These are phyloP conservation scores for Drosophila atripex DNA, from an alignment of 2,888 invertebrate genomes.

Conservation along the genomic window DNA sequence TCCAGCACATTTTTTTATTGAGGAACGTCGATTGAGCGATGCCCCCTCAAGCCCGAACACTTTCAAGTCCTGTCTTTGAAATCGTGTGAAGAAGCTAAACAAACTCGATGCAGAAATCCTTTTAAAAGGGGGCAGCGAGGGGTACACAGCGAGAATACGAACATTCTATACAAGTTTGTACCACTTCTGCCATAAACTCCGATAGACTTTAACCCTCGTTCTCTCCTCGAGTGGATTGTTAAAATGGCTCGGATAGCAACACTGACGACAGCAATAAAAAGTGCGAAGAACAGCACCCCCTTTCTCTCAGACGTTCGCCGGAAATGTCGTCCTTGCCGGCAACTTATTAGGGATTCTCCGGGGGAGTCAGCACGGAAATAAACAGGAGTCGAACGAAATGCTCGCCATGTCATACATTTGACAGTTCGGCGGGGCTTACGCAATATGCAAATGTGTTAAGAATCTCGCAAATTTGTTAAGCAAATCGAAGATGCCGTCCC, in stretches of 20 bases:
- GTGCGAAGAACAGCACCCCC: conserved; percentile 44
- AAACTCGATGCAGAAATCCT: conserved; percentile 66
- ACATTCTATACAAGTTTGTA: background rate
- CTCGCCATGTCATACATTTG: conserved; percentile 61
- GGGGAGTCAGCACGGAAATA: conserved; percentile 11
- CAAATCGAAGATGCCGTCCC: conserved; percentile 69
- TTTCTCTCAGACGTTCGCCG: conserved; percentile 54
- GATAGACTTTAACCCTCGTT: too few species aligned
- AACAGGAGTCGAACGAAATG: conserved; percentile 52
- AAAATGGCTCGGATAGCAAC: conserved; percentile 32
- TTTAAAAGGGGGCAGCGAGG: conserved; percentile 26
- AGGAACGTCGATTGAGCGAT: conserved; percentile 67
- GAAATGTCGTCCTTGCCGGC: conserved; percentile 75
- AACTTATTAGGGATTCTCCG: conserved; percentile 46
- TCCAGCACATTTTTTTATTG: conserved; percentile 69
- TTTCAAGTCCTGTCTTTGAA: conserved; percentile 2
- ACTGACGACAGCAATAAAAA: conserved; percentile 66
- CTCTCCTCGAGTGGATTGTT: background rate
- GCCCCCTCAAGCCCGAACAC: background rate
- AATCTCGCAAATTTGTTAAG: conserved; percentile 79
- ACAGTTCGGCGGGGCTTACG: conserved; percentile 47
- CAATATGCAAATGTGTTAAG: conserved; percentile 79
- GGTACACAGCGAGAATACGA: background rate
- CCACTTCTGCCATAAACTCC: background rate
- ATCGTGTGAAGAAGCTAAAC: conserved; percentile 52